Conservation (phyloP, 2,113 vertebrate genomes). For the Cnemophilus loriae region DNA sequence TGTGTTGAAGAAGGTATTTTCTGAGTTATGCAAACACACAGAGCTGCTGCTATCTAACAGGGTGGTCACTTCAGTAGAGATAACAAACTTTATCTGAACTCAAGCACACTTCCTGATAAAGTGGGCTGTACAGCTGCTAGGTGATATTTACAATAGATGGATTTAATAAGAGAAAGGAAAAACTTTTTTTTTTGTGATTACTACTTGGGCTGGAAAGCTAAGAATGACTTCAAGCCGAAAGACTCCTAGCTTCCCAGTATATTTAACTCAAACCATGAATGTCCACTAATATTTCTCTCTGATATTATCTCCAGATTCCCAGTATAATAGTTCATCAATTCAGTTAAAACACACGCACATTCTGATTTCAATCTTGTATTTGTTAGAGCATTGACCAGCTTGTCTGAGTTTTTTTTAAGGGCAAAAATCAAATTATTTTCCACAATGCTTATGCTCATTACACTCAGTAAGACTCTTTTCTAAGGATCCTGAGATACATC, state of each 20-base stretch:
- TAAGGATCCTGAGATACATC: background rate
- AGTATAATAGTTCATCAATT: background rate
- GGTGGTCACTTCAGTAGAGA: slow-evolving; percentile 8
- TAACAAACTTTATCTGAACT: slow-evolving; percentile 10
- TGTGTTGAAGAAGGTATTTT: background rate
- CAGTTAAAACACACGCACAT: background rate
- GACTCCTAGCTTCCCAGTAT: background rate
- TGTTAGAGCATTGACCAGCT: background rate
- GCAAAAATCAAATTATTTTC: background rate
- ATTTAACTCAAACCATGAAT: background rate
- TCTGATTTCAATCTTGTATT: background rate
- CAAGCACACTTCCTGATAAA: background rate
- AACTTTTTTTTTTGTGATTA: background rate
- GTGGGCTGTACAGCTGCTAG: background rate
- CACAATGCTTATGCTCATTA: background rate
- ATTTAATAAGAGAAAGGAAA: background rate
- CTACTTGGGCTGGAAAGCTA: background rate
- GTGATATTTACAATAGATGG: background rate
- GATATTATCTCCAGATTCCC: background rate
- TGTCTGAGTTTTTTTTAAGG: background rate
- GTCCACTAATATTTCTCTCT: background rate
- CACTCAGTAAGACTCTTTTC: background rate
- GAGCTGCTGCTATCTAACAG: background rate
- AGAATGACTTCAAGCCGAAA: background rate
- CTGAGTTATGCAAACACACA: background rate